Evolutionary conservation across 2,797 vertebrate species (phyloP), one percentile per base, ranked within the genome.

Genomic region (Microtus obscurus): DNA sequence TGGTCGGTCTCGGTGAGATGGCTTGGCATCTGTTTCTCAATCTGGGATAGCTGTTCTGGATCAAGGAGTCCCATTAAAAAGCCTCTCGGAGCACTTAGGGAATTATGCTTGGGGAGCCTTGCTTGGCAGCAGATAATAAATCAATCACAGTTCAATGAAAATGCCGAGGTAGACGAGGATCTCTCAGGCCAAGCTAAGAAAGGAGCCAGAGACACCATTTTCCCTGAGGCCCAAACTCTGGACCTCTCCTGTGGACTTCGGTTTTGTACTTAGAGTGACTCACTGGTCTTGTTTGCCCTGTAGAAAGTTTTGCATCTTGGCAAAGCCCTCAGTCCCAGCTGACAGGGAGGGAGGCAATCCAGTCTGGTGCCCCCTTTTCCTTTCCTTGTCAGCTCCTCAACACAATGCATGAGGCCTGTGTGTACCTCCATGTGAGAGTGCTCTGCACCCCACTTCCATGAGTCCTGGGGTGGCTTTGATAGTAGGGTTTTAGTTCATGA

Each of bases 31-130:
- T 97, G 93, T 92, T 97, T 96, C 76, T 95, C 93, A 97, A 90
- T 93, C 94, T 93, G 96, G 94, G 86, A 92, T 89, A 90, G 85
- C 95, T 78, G 74, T 96, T 97, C 96, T 97, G 94, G 97, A 96
- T 97, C 95, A 92, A 86, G 76, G 71, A 96, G 78, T 96, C 76
- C 82, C 90, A 89, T 95, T 95, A 93, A 96, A 94, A 93, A 29
- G 63, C 48, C 59, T 92, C 86, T 78, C 37, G 2, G 86, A 93
- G 94, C 94, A 96, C 87, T 97, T 92, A 96, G 86, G 90, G 95
- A 96, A 95, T 97, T 89, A 87, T 21, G 87, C 95, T 23, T 56
- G 88, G 96, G 73, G 93, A 94, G 80, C 74, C 92, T 51, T 91
- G 87, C 87, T 80, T 95, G 88, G 93, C 95, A 94, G 94, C 78